Conservation (phyloP, 2,113 vertebrate genomes). For the Rhinogobius similis region DNA sequence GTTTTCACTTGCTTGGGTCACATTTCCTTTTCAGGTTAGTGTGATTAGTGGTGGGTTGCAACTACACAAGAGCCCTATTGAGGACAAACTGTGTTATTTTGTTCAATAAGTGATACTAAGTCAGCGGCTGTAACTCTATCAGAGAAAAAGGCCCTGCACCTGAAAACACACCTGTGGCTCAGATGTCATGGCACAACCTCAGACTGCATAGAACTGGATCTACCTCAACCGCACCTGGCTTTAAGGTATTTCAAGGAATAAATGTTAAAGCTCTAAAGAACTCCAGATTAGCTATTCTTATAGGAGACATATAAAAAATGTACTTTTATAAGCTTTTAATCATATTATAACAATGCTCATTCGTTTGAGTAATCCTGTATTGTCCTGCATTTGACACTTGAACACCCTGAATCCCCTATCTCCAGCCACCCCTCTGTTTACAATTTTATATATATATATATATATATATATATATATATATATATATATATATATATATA, state of each 20-base stretch:
- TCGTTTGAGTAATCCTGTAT: too few species aligned
- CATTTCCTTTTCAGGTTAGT: neutral
- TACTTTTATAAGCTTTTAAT: too few species aligned
- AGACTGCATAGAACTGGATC: conserved; percentile 8
- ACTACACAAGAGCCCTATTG: conserved; percentile 8
- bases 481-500: too few species aligned
- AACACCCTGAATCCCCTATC: too few species aligned
- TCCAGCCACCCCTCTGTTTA: too few species aligned
- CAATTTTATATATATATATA: too few species aligned
- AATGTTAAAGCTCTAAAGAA: neutral
- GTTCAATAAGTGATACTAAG: conserved; percentile 23
- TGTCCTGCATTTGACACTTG: too few species aligned
- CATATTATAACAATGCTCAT: too few species aligned
- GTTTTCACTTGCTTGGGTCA: neutral
- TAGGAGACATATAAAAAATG: too few species aligned
- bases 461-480: too few species aligned
- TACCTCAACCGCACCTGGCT: neutral
- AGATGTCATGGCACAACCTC: conserved; percentile 59
- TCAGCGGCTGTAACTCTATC: conserved; percentile 27
- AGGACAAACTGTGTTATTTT: conserved; percentile 30
- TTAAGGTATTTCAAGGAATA: neutral
- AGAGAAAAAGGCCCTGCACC: conserved; percentile 36
- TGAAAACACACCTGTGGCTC: conserved; percentile 64
- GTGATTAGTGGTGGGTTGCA: conserved; percentile 3
- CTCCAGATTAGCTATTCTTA: neutral